Evolutionary conservation across 2,888 invertebrate species (phyloP).

Genomic region (Acrobasis repandana): DNA sequence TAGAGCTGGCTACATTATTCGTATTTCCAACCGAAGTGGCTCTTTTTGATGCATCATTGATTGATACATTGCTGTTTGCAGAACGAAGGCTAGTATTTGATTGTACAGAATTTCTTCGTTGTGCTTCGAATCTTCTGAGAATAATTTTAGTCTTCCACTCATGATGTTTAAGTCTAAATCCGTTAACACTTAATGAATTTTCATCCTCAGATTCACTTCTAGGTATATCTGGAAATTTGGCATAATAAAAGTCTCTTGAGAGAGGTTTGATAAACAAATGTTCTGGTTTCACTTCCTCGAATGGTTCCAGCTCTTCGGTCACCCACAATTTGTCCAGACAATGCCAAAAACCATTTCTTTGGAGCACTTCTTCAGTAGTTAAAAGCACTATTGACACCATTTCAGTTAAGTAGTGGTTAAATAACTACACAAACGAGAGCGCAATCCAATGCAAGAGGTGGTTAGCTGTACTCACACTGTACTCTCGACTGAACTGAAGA

Average conservation of each 20-base stretch:
- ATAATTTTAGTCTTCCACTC: constrained; percentile 68
- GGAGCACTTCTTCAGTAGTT: constrained; percentile 71
- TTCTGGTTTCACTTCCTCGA: constrained; percentile 68
- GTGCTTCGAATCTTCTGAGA: constrained; percentile 53
- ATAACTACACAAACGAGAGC: too few relatives aligned
- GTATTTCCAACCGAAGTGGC: constrained; percentile 43
- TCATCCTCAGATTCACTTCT: constrained; percentile 77
- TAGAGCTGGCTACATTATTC: constrained; percentile 24
- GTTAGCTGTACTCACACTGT: too few relatives aligned
- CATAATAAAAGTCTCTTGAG: constrained; percentile 68
- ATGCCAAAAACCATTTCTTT: constrained; percentile 70
- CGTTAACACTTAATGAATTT: constrained; percentile 59
- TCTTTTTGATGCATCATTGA: constrained; percentile 44
- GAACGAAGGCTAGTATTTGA: constrained; percentile 44
- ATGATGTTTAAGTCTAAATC: constrained; percentile 62
- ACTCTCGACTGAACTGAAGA: constrained; percentile 15
- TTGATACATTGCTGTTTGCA: constrained; percentile 41
- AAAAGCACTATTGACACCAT: constrained; percentile 72
- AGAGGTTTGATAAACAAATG: constrained; percentile 63
- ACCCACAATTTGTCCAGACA: constrained; percentile 68
- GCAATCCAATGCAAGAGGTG: too few relatives aligned
- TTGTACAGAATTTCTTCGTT: constrained; percentile 49
- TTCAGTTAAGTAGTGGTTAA: constrained; percentile 25
- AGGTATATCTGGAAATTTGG: constrained; percentile 69
- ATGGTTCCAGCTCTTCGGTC: constrained; percentile 71